Percentiles rank a stretch among this genome's conserved stretches.
Conservation (phyloP, 2,797 vertebrate species). For the Anolis apletophallus region DNA sequence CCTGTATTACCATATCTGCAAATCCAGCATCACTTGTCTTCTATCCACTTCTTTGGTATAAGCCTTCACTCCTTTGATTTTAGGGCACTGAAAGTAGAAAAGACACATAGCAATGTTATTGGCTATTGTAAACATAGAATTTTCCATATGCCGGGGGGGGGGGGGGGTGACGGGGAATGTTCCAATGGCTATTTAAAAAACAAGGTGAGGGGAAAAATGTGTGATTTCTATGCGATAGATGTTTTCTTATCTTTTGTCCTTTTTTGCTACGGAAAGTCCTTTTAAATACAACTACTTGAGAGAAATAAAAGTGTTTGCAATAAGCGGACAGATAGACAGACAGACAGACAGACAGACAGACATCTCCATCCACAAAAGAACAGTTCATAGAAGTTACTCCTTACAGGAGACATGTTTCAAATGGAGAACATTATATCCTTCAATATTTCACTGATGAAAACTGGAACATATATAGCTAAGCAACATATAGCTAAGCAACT, state of each 20-base stretch:
- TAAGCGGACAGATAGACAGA: not conserved
- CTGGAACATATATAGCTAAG: too few species aligned
- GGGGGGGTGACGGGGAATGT: too few species aligned
- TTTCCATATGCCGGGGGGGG: too few species aligned
- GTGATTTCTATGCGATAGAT: not conserved
- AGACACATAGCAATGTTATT: conserved; percentile 10
- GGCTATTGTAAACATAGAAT: not conserved
- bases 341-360: not conserved
- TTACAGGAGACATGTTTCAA: not conserved
- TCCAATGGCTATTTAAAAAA: not conserved
- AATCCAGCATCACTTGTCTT: conserved; percentile 89
- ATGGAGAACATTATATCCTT: not conserved
- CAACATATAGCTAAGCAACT: too few species aligned
- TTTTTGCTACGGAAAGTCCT: not conserved
- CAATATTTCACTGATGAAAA: too few species aligned
- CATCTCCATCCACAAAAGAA: not conserved
- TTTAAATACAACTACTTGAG: not conserved
- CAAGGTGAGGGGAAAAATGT: not conserved
- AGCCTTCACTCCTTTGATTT: conserved; percentile 87
- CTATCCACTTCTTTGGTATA: conserved; percentile 88
- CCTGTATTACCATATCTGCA: conserved; percentile 85
- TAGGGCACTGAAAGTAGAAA: conserved; percentile 84
- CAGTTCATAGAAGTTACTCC: not conserved
- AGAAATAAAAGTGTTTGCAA: not conserved
- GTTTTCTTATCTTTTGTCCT: not conserved